Base-by-base conservation (phyloP, 2,888 invertebrate genomes). In the Lasioglossum marginatum region DNA sequence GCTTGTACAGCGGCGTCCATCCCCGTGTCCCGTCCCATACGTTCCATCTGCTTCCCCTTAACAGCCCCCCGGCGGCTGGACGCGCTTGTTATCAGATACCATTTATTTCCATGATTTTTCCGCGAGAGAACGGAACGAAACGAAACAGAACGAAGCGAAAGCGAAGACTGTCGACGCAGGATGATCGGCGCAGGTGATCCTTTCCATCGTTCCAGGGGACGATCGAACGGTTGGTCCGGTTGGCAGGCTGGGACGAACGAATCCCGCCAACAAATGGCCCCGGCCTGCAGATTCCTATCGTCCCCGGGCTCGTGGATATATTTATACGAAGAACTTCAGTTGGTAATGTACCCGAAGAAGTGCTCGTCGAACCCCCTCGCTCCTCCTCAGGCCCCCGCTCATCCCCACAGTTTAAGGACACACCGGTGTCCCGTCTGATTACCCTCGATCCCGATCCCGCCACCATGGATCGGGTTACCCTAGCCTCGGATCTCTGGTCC, bases 181-280 rank as follows among this genome's bases (percentile, higher is more conserved):
- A 90, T 85, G 85, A 90, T 88, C 87, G 85, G 72, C 88, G 72
- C 89, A 84, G 87, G 85, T 87, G 90, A 91, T 90, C 85, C 85
- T 74, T 57, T 79, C 84, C 73, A 79, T 83, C 84, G 78, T 48
- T 37, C 63, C 66, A 57, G 76, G 45, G 63, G 66, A 85, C 85
- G 88, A 89, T 91, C 91, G 91, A 89, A 89, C 63, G 88, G 70
- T 75, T 87, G 78, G 60, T 79, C 73, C 73, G 89, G 88, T 87
- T 90, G 89, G 89, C 90, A 91, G 88, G 78, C 72, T 90, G 40
- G 87, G 91, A 92, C 90, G 93, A 89, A 93, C 93, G 90, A 93
- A 92, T 92, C 90, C 88, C 81, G 91, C 90, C 93, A 93, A 94
- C 94, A 94, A 95, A 94, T 95, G 94, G 93, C 93, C 93, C 92